Evolutionary conservation across 2,113 vertebrate genomes (phyloP), one percentile per base, ranked within the genome.

Genomic region (Proterorhinus semilunaris): DNA sequence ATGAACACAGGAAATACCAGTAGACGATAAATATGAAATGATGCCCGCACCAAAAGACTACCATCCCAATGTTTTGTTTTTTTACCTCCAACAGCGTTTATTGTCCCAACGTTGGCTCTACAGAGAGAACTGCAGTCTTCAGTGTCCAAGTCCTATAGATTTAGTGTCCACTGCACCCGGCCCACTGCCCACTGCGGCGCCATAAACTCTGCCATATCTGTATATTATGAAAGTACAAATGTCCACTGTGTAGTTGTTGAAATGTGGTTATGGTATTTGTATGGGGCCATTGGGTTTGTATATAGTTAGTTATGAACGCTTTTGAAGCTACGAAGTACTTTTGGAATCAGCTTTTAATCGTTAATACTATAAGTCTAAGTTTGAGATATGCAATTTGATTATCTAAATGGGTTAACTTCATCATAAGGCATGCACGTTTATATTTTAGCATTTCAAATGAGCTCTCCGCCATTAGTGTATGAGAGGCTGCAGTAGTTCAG

Each of bases 401-500:
- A 36, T 36, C 27, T 36, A 36, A 36, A 5, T 36, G 3, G 27
- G 3, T 36, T 36, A 5, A 36, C 27, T 36, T 36, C 1, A 21
- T 21, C 21, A 21, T 2, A 21, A 21, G 21, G 21, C 21, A 21
- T 21, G 21, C 2, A 21, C 21, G 21, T 21, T 21, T 21, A 21
- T 21, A 21, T 21, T 21, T 21, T 21, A 21, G 21, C 21, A 21
- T 21, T 21, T 21, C 21, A 21, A 21, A 21, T 21, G 4, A 36
- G 27, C 27, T 36, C 27, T 36, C 27, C 27, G 4, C 27, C 27
- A 36, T 36, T 36, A 36, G 27, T 36, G 27, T 36, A 5, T 36
- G 4, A 36, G 27, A 36, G 27, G 4, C 27, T 10, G 8, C 11
- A 45, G 36, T 8, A n/a, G 27, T 68, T 78, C 75, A 81, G 36